Evolutionary conservation across 2,797 vertebrate species (phyloP).

Genomic region (Manis pentadactyla): DNA sequence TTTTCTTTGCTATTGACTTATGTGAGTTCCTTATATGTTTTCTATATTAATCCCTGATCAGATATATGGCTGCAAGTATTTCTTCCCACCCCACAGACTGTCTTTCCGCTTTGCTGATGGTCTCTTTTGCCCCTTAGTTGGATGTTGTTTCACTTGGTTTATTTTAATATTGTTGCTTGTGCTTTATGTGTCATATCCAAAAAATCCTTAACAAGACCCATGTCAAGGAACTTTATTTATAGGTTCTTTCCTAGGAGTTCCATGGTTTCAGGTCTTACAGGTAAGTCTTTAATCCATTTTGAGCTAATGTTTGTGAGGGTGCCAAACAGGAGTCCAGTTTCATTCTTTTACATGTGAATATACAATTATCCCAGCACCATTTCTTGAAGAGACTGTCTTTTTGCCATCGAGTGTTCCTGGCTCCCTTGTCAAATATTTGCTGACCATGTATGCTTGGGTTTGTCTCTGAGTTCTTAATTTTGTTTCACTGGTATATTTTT

Average conservation of each 20-base stretch:
- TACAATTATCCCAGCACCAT: background rate
- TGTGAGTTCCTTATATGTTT: background rate
- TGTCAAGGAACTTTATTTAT: background rate
- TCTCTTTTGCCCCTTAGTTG: background rate
- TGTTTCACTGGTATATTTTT: background rate
- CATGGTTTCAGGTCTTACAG: background rate
- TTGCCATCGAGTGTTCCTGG: background rate
- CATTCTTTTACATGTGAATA: background rate
- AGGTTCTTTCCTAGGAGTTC: background rate
- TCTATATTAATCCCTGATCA: background rate
- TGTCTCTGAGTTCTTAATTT: background rate
- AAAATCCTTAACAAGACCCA: background rate
- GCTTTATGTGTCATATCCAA: background rate
- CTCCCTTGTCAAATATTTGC: background rate
- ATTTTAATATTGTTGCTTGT: background rate
- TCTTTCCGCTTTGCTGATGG: background rate
- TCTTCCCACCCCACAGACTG: background rate
- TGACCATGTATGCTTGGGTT: background rate
- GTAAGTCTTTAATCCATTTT: background rate
- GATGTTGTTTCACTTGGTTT: background rate
- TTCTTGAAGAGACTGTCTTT: background rate
- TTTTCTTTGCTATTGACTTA: background rate
- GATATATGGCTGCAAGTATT: background rate
- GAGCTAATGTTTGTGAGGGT: background rate
- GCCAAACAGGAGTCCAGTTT: background rate